These are phyloP conservation scores for Plodia interpunctella DNA, from an alignment of 1,140 invertebrate species.

Conservation along the genomic window DNA sequence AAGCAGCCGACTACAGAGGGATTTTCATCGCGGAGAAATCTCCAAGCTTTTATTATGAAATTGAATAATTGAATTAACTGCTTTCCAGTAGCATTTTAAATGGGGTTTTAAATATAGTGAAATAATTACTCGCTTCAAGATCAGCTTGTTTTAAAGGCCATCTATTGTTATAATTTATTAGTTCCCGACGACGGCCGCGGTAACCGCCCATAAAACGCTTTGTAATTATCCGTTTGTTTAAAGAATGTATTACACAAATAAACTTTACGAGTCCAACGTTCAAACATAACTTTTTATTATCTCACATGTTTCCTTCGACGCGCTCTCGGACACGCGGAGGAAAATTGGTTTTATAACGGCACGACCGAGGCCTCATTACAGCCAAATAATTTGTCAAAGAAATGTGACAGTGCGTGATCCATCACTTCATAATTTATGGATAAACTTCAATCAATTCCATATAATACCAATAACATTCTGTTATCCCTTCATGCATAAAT, in stretches of 20 bases:
- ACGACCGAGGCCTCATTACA: slow-evolving; percentile 19
- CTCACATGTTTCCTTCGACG: slow-evolving; percentile 60
- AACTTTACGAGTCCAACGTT: slow-evolving; percentile 68
- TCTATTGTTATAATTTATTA: slow-evolving; percentile 43
- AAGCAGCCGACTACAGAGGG: slow-evolving; percentile 29
- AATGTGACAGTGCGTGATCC: slow-evolving; percentile 24
- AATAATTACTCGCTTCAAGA: slow-evolving; percentile 20
- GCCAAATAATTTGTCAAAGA: slow-evolving; percentile 35
- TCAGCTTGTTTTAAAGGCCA: slow-evolving; percentile 30
- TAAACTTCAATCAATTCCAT: slow-evolving; percentile 54
- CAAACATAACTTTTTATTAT: slow-evolving; percentile 66
- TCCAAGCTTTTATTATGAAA: slow-evolving; percentile 15
- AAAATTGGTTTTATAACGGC: slow-evolving; percentile 47
- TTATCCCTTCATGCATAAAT: slow-evolving; percentile 74
- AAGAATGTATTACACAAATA: slow-evolving; percentile 71
- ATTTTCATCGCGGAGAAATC: slow-evolving; percentile 32
- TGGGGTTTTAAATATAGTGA: slow-evolving; percentile 1
- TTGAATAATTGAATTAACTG: slow-evolving; percentile 16
- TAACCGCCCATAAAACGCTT: slow-evolving; percentile 46
- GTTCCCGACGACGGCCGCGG: slow-evolving; percentile 30
- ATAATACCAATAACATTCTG: slow-evolving; percentile 59
- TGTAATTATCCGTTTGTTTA: slow-evolving; percentile 71
- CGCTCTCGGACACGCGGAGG: slow-evolving; percentile 30
- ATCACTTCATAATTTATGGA: slow-evolving; percentile 37
- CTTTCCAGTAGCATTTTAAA: slow-evolving; percentile 13